Conservation (phyloP, 1,140 invertebrate species). For the Drosophila tropicalis region DNA sequence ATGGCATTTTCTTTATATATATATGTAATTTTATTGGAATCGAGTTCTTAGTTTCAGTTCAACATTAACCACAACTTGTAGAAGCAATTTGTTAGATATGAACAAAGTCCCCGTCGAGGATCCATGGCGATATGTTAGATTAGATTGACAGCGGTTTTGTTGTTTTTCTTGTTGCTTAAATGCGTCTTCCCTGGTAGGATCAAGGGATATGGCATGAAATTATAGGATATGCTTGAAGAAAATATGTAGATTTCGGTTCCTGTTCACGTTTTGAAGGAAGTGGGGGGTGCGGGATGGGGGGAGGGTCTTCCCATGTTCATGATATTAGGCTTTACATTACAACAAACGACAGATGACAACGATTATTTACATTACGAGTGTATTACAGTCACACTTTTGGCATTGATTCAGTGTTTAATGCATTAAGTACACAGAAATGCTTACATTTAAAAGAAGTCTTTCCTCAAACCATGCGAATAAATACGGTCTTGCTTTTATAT, state of each 20-base stretch:
- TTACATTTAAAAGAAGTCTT: slow-evolving; percentile 77
- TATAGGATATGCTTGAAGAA: slow-evolving; percentile 46
- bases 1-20: slow-evolving; percentile 34
- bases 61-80: slow-evolving; percentile 44
- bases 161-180: slow-evolving; percentile 5
- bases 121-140: slow-evolving; percentile 61
- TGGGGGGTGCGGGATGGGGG: neutral
- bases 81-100: slow-evolving; percentile 31
- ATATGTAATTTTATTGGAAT: slow-evolving; percentile 51
- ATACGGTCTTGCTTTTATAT: slow-evolving; percentile 59
- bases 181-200: neutral
- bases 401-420: slow-evolving; percentile 56
- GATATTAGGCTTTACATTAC: slow-evolving; percentile 48
- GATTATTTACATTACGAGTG: slow-evolving; percentile 73
- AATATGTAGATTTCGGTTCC: slow-evolving; percentile 15
- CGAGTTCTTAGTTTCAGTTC: slow-evolving; percentile 34
- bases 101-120: slow-evolving; percentile 42
- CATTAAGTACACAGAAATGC: slow-evolving; percentile 69
- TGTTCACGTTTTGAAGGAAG: neutral
- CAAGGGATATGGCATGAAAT: slow-evolving; percentile 28
- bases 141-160: slow-evolving; percentile 45
- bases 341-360: slow-evolving; percentile 69
- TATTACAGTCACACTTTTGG: slow-evolving; percentile 66
- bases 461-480: slow-evolving; percentile 78
- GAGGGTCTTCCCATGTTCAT: neutral